Conservation (phyloP, 30 jellyfish, hydroid and myxozoan genomes). For the Aurelia aurita complex sp. Pacific region DNA sequence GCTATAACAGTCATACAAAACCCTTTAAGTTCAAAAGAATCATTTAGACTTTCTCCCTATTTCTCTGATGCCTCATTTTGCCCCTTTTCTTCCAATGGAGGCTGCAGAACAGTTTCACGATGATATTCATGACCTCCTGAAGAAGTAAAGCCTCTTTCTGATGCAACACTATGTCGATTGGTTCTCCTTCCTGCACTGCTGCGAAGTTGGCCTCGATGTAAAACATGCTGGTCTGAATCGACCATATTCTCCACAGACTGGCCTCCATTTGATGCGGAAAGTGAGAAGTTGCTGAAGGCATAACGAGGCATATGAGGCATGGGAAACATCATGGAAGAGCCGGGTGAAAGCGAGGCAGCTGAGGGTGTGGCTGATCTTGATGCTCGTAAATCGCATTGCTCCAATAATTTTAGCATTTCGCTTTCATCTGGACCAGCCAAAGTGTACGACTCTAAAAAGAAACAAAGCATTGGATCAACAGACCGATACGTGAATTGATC, state of each 20-base stretch:
- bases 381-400: conserved; percentile 84
- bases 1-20: too few relatives aligned
- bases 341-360: conserved; percentile 79
- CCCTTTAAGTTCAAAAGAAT: too few relatives aligned
- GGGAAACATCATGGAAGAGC: conserved; percentile 68
- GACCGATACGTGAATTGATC: too few relatives aligned
- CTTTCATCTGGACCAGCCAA: conserved; percentile 87
- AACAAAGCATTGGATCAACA: neutral
- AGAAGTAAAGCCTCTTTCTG: conserved; percentile 62
- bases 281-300: conserved; percentile 51
- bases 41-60: too few relatives aligned
- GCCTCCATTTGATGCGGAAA: conserved; percentile 57
- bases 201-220: conserved; percentile 49
- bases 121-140: conserved; percentile 31
- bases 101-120: conserved; percentile 24
- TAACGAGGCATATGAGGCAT: conserved; percentile 44
- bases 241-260: conserved; percentile 57
- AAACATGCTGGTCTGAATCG: conserved; percentile 40
- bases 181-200: conserved; percentile 52
- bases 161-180: conserved; percentile 48
- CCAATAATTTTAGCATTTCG: conserved; percentile 83
- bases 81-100: conserved; percentile 30
- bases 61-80: neutral
- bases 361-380: conserved; percentile 96
- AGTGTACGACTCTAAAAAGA: conserved; percentile 50